These are phyloP conservation scores for Polietes domitor DNA, from an alignment of 2,888 invertebrate species.

Conservation along the genomic window DNA sequence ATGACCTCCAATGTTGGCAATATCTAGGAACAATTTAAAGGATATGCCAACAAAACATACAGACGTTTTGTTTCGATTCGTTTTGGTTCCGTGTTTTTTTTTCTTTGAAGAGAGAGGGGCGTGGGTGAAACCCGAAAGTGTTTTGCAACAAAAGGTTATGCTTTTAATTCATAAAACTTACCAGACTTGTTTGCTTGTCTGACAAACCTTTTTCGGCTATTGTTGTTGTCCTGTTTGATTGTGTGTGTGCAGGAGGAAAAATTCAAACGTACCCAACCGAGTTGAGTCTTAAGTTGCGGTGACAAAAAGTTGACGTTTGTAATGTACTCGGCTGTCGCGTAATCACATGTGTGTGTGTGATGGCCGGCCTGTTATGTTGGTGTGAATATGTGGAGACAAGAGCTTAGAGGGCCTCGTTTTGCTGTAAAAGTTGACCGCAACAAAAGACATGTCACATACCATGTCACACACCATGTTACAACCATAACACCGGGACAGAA, in stretches of 20 bases:
- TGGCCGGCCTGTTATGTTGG: not conserved
- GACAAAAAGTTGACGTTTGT: constrained; percentile 54
- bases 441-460: constrained; percentile 78
- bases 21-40: constrained; percentile 74
- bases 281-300: constrained; percentile 37
- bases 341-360: too few relatives aligned
- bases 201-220: constrained; percentile 32
- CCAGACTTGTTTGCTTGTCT: constrained; percentile 77
- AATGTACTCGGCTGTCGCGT: constrained; percentile 14
- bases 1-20: constrained; percentile 75
- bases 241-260: not conserved
- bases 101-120: too few relatives aligned
- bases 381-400: not conserved
- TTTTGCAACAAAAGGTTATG: constrained; percentile 71
- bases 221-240: constrained; percentile 42
- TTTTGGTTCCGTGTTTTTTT: not conserved
- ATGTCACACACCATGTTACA: constrained; percentile 74
- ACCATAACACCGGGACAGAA: constrained; percentile 51
- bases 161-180: constrained; percentile 73
- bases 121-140: constrained; percentile 69
- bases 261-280: not conserved
- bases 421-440: constrained; percentile 76
- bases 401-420: constrained; percentile 26
- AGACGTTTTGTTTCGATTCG: not conserved
- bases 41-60: constrained; percentile 59